Evolutionary conservation across 2,797 vertebrate genomes (phyloP), one percentile per base, ranked within the genome.

Genomic region (Pantherophis alleghaniensis): DNA sequence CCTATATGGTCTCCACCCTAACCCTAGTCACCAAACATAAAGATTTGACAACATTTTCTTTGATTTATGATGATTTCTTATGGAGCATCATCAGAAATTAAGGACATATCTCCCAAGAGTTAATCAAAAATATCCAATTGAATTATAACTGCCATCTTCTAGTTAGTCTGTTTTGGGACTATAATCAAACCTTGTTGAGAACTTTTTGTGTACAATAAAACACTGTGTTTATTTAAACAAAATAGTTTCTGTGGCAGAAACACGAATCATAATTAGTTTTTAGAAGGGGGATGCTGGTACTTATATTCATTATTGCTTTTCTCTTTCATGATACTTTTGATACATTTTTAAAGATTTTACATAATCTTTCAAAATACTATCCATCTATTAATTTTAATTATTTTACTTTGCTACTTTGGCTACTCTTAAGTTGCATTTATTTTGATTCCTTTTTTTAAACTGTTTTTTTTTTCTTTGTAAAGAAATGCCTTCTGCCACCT

Each of bases 371-470:
- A 79, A 79, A 79, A 42, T 11, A 79, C 7, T 79, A 28, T 74
- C 26, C 12, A 53, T 51, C 14, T 60, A 42, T 56, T 59, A 16
- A 69, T 53, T 51, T 42, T 57, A 47, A 47, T 37, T 22, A 83
- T 83, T 83, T 83, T 24, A 24, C 66, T 61, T 53, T 37, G 5
- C 55, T n/a, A 55, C 59, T 69, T 83, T 91, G 20, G 24, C 26
- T 69, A 32, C 2, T 32, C 14, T 28, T 51, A 32, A 61, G 56
- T 4, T 88, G 42, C 32, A 28, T 74, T 93, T 16, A 59, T 87
- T 89, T 91, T 92, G 22, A 42, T 83, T 90, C n/a, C 32, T n/a
- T 55, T 83, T 92, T 66, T 32, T 20, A 32, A 92, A 90, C 55
- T 37, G 55, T 53, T 37, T 55, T 87, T 74, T 74, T 55, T 59